Conservation (phyloP, 92 coral and sea anemone genomes). For the Zoanthus sociatus region DNA sequence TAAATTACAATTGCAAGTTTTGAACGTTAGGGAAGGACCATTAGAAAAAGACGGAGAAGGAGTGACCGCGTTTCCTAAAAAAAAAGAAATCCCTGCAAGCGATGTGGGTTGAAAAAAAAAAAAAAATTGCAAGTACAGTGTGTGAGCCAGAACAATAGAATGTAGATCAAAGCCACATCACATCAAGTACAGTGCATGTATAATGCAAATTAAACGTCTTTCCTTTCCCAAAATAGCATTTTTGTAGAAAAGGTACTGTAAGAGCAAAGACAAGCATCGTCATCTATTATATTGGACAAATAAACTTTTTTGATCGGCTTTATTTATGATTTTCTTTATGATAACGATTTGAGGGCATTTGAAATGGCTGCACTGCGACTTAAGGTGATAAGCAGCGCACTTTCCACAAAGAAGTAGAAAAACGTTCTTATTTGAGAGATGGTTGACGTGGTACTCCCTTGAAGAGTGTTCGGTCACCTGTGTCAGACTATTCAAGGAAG, state of each 20-base stretch:
- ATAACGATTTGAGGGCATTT: background rate
- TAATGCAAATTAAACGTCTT: background rate
- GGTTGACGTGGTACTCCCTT: slow-evolving; percentile 42
- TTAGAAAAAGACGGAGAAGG: too few species aligned
- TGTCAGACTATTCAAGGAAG: slow-evolving; percentile 7
- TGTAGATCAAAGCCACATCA: background rate
- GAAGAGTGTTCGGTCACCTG: slow-evolving; percentile 33
- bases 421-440: slow-evolving; percentile 19
- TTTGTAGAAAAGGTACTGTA: background rate
- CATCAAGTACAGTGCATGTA: background rate
- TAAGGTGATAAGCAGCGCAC: slow-evolving; percentile 6
- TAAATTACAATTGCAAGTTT: too few species aligned
- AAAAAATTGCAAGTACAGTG: too few species aligned
- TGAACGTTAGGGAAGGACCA: too few species aligned
- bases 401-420: background rate
- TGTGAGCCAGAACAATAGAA: too few species aligned
- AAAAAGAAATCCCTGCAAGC: too few species aligned
- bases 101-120: too few species aligned
- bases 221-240: background rate
- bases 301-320: too few species aligned
- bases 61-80: too few species aligned
- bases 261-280: background rate
- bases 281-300: too few species aligned
- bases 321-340: background rate
- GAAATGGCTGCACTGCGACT: slow-evolving; percentile 40